Conservation (phyloP, 1,140 invertebrate genomes). For the Popillia japonica region DNA sequence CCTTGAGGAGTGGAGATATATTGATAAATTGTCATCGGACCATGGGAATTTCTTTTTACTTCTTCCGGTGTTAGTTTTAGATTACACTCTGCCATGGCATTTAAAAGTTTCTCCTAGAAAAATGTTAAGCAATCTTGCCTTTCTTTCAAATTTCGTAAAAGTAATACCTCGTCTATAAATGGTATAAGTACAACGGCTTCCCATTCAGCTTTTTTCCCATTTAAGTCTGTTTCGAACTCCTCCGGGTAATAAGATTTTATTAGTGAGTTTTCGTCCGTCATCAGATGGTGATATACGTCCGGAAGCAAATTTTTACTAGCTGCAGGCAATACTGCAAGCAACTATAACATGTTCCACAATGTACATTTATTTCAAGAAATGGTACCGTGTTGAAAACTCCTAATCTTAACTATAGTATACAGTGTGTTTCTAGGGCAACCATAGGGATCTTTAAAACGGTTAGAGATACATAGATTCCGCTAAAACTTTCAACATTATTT, state of each 20-base stretch:
- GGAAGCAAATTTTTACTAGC: slow-evolving; percentile 84
- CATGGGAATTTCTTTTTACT: slow-evolving; percentile 78
- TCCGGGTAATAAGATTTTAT: slow-evolving; percentile 91
- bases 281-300: slow-evolving; percentile 80
- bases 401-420: too few relatives aligned
- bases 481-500: too few relatives aligned
- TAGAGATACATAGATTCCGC: too few relatives aligned
- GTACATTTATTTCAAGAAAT: too few relatives aligned
- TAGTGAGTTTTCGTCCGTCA: slow-evolving; percentile 82
- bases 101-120: slow-evolving; percentile 70
- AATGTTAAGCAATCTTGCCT: neutral
- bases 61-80: slow-evolving; percentile 76
- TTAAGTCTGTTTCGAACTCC: slow-evolving; percentile 88
- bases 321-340: slow-evolving; percentile 92
- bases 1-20: slow-evolving; percentile 70
- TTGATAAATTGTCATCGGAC: slow-evolving; percentile 84
- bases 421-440: too few relatives aligned
- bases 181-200: slow-evolving; percentile 97
- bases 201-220: slow-evolving; percentile 97
- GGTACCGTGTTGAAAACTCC: neutral
- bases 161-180: slow-evolving; percentile 88
- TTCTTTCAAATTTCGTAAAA: neutral
- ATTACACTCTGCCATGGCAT: slow-evolving; percentile 80
- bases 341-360: slow-evolving; percentile 55
- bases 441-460: too few relatives aligned